Conservation (phyloP, 1,140 invertebrate genomes). For the Gonatopus flavifemur region DNA sequence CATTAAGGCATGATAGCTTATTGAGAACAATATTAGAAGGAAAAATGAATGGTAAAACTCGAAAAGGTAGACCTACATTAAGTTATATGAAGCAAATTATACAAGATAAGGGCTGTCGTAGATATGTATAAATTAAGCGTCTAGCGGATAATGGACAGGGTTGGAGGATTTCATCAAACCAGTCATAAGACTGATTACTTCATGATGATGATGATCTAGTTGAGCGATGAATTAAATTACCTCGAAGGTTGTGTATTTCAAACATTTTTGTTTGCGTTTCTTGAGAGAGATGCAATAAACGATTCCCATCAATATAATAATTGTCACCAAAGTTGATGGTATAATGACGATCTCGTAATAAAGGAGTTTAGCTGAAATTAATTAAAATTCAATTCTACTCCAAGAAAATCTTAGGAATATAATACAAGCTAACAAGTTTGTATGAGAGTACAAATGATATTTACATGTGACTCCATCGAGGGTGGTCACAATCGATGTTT, state of each 20-base stretch:
- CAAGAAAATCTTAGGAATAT: background rate
- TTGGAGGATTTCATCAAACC: too few relatives aligned
- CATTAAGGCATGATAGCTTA: too few relatives aligned
- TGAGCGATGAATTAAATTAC: too few relatives aligned
- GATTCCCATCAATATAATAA: conserved; percentile 11
- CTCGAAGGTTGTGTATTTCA: conserved; percentile 30
- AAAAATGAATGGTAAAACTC: too few relatives aligned
- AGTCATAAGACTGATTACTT: background rate
- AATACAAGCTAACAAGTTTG: background rate
- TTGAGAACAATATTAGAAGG: too few relatives aligned
- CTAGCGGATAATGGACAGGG: too few relatives aligned
- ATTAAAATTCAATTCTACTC: background rate
- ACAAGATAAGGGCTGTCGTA: too few relatives aligned
- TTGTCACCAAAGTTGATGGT: conserved; percentile 11
- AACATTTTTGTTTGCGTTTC: conserved; percentile 10
- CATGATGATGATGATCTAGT: too few relatives aligned
- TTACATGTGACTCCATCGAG: background rate
- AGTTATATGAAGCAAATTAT: too few relatives aligned
- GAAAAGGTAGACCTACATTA: too few relatives aligned
- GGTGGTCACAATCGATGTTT: background rate
- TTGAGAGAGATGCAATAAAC: conserved; percentile 14
- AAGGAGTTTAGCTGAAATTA: conserved; percentile 4
- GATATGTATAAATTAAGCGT: too few relatives aligned
- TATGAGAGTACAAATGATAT: background rate
- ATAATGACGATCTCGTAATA: conserved; percentile 11